Evolutionary conservation across 2,797 vertebrate genomes (phyloP), one percentile per base, ranked within the genome.

Genomic region (Gephyroberyx darwinii): DNA sequence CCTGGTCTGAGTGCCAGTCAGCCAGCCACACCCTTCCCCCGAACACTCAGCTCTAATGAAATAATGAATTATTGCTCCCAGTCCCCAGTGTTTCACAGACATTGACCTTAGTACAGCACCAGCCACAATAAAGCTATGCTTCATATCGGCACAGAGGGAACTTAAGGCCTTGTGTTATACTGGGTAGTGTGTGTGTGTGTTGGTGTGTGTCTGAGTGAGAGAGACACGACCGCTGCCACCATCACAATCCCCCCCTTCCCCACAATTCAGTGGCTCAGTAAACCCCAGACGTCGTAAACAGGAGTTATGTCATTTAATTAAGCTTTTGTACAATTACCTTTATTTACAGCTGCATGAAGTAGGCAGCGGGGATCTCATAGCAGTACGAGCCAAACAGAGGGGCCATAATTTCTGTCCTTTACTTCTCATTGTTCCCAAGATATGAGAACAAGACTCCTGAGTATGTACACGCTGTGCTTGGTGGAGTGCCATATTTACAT

Each of bases 261-360:
- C 41, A 56, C 71, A 39, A 82, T 84, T 91, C 87, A 86, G 61
- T 70, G 65, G 82, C 81, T 80, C 80, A 35, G 81, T 78, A 86
- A 82, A 90, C 76, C 84, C 87, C 84, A 71, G 78, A 63, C 71
- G 64, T 81, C 82, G 80, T 93, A 94, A 93, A 92, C 86, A 88
- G 80, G 90, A 94, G 94, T 93, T 91, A 93, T 93, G 90, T 83
- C 82, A 87, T 94, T 94, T 93, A 94, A 94, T 93, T 93, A 93
- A 90, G 86, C 86, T 91, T 93, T 93, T 90, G 87, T 84, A 85
- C 90, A 92, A 92, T 91, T 88, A 91, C 78, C 64, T 85, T 91
- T 93, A 94, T 94, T 94, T 93, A 93, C 86, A 87, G 86, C 90
- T 83, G 82, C 71, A 58, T 39, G 71, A 77, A 85, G 88, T 78